Percentiles rank a stretch among this genome's conserved stretches.
Evolutionary conservation across 2,888 invertebrate genomes (phyloP).

Genomic region (Athripsodes cinereus): DNA sequence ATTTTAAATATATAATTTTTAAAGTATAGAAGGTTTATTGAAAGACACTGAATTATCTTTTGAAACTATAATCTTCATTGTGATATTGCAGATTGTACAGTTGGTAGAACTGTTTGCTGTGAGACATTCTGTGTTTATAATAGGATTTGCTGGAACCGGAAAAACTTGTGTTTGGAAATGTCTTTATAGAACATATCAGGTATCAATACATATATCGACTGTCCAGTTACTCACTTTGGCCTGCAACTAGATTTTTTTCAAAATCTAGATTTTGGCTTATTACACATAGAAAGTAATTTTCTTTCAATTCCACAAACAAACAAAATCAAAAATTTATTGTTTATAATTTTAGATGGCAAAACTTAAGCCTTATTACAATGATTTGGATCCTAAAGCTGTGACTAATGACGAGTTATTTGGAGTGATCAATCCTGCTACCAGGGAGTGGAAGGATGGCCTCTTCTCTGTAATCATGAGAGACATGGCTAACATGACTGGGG

Average conservation of each 20-base stretch:
- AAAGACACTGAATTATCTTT: too few species aligned
- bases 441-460: conserved; percentile 90
- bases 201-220: too few species aligned
- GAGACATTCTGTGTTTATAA: conserved; percentile 86
- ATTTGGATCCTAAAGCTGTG: conserved; percentile 94
- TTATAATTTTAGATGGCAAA: conserved; percentile 57
- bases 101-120: conserved; percentile 89
- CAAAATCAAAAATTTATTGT: too few species aligned
- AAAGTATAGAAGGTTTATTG: too few species aligned
- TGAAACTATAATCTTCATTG: too few species aligned
- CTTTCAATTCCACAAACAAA: too few species aligned
- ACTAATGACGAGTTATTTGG: conserved; percentile 95
- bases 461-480: conserved; percentile 92
- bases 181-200: conserved; percentile 68
- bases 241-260: too few species aligned
- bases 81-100: conserved; percentile 71
- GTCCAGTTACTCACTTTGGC: too few species aligned
- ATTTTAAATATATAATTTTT: too few species aligned
- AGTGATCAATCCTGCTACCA: conserved; percentile 85
- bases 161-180: conserved; percentile 93
- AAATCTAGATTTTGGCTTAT: too few species aligned
- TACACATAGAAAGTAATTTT: too few species aligned
- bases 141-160: conserved; percentile 84
- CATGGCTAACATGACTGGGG: conserved; percentile 81
- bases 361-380: conserved; percentile 76